These are phyloP conservation scores for Catocala fraxini DNA, from an alignment of 2,888 invertebrate species.

Conservation along the genomic window DNA sequence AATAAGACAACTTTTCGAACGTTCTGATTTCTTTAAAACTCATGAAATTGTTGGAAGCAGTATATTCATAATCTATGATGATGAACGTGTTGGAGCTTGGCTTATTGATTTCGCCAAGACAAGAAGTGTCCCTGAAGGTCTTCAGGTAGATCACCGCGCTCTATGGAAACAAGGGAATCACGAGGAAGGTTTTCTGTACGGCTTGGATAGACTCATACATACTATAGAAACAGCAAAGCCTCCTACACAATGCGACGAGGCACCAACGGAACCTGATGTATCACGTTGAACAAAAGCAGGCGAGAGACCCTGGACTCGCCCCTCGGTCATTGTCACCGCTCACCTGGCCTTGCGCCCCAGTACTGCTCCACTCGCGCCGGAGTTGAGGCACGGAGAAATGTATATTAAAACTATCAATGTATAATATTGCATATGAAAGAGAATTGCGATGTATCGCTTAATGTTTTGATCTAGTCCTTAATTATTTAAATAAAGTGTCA, in stretches of 20 bases:
- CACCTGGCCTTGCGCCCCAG: conserved; percentile 65
- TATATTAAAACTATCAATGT: conserved; percentile 59
- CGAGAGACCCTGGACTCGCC: conserved; percentile 78
- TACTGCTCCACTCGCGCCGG: conserved; percentile 61
- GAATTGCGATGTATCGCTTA: conserved; percentile 75
- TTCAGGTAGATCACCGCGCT: conserved; percentile 92
- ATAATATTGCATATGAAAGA: conserved; percentile 76
- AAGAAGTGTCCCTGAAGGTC: conserved; percentile 90
- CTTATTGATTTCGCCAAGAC: conserved; percentile 99
- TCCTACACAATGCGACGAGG: conserved; percentile 59
- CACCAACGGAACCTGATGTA: conserved; percentile 76
- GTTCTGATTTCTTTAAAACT: conserved; percentile 93
- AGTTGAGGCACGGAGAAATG: conserved; percentile 74
- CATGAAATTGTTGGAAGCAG: conserved; percentile 98
- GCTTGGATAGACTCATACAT: conserved; percentile 96
- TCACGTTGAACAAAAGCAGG: conserved; percentile 75
- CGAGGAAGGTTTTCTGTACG: conserved; percentile 97
- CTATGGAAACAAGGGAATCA: conserved; percentile 98
- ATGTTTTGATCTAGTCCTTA: conserved; percentile 82
- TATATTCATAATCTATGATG: conserved; percentile 97
- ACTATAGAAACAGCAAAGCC: conserved; percentile 82
- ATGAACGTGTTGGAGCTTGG: conserved; percentile 96
- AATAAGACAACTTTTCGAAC: conserved; percentile 93
- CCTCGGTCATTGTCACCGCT: conserved; percentile 70
- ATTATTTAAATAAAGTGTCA: conserved; percentile 62